Percentiles rank a stretch among this genome's conserved stretches.
Conservation (phyloP, 2,888 invertebrate genomes). For the Morinoia aosen region DNA sequence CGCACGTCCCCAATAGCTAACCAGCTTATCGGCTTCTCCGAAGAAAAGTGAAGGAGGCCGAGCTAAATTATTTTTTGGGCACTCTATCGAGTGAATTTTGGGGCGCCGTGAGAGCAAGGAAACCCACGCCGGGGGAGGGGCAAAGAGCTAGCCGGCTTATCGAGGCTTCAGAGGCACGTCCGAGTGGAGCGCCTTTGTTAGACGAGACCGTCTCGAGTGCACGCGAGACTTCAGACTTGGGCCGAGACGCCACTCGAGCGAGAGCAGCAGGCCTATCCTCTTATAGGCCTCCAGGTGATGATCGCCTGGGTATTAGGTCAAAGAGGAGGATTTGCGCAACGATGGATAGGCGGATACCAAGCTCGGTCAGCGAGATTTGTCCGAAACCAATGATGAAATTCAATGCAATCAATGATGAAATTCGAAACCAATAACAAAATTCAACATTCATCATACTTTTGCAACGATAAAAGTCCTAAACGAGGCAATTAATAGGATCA, state of each 20-base stretch:
- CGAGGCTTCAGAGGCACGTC: constrained; percentile 31
- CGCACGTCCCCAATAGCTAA: constrained; percentile 38
- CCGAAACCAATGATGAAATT: not conserved
- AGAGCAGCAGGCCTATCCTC: constrained; percentile 45
- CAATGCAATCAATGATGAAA: not conserved
- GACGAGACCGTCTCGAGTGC: not conserved
- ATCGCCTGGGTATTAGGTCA: constrained; percentile 28
- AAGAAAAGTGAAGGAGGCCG: constrained; percentile 39
- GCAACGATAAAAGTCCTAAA: not conserved
- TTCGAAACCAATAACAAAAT: not conserved
- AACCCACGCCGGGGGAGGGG: not conserved
- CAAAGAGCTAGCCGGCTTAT: constrained; percentile 38
- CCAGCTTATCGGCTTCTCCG: constrained; percentile 49
- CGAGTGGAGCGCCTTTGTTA: constrained; percentile 36
- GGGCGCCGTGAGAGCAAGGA: constrained; percentile 3
- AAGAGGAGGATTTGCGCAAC: not conserved
- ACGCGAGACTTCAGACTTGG: constrained; percentile 28
- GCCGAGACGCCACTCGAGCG: constrained; percentile 35
- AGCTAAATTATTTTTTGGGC: constrained; percentile 51
- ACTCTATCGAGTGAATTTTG: constrained; percentile 49
- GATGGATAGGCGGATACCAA: constrained; percentile 8
- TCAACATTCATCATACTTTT: no score
- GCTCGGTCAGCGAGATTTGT: not conserved
- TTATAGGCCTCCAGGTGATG: constrained; percentile 49
- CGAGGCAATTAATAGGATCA: not conserved